Evolutionary conservation across 2,888 invertebrate species (phyloP), one percentile per base, ranked within the genome.

Genomic region (Synergus gifuensis): DNA sequence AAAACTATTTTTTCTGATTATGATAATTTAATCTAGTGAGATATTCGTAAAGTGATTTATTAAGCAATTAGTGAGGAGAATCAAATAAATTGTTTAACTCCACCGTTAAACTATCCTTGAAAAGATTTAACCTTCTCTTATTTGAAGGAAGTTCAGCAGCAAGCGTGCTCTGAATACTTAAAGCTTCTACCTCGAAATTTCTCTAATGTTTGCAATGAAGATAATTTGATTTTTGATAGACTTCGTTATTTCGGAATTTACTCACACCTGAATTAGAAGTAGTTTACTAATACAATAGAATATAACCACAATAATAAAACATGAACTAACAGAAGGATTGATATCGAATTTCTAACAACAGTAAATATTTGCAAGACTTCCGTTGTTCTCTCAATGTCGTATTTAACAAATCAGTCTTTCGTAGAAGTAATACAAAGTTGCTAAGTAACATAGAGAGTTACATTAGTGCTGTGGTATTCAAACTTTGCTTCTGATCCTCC

Each of bases 401-500:
- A 36, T 36, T n/a, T 8, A 73, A 49, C 28, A 16, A 54, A 73
- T 40, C 54, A 49, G 16, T 54, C n/a, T 73, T 54, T 73, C 5
- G 36, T 36, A n/a, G 73, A n/a, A 9, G 11, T 36, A 46, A 42
- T 36, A 40, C n/a, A 54, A 54, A 49, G 73, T 49, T 69, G 14
- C 7, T 28, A 14, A 22, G 46, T 14, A 36, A 28, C 46, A 16
- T 4, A 49, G 49, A 46, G 16, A 54, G 49, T 28, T 54, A 36
- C 69, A 69, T 69, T 66, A 49, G 44, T 46, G 14, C 28, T 46
- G 69, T 49, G 54, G 9, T 49, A 54, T 49, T 54, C 73, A 16
- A 73, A 73, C 73, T 73, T 36, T 54, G 49, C 36, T 73, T 8
- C 36, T n/a, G 69, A 28, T 73, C 11, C 28, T 66, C 42, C 16